phyloP scores from a whole-genome alignment of 1,140 invertebrate species.

The Amyelois transitella region DNA sequence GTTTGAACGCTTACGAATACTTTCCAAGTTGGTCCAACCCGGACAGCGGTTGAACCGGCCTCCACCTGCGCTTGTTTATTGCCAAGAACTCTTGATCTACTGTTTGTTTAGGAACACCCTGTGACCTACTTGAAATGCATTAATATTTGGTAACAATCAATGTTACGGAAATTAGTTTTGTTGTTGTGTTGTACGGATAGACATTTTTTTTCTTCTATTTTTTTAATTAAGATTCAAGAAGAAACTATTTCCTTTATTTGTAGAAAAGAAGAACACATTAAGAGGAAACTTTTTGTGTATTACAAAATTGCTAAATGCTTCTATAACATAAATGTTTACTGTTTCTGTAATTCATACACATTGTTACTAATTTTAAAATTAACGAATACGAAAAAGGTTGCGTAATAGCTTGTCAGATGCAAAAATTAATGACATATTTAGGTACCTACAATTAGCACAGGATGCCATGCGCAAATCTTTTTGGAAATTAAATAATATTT shows the following conservation, averaged over 20 bases:
- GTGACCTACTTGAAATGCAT: conserved; percentile 40
- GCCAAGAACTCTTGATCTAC: conserved; percentile 22
- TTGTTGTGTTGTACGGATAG: neutral
- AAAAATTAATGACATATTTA: too few relatives aligned
- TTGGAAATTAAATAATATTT: conserved; percentile 60
- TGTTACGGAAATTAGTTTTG: neutral
- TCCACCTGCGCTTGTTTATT: conserved; percentile 51
- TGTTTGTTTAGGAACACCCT: conserved; percentile 53
- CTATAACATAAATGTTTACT: too few relatives aligned
- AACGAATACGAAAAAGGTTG: too few relatives aligned
- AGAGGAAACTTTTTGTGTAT: too few relatives aligned
- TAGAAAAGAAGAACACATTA: too few relatives aligned
- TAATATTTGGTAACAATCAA: conserved; percentile 22
- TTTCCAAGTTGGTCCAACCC: conserved; percentile 43
- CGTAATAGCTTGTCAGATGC: too few relatives aligned
- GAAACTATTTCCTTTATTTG: too few relatives aligned
- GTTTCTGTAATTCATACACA: too few relatives aligned
- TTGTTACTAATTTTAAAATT: too few relatives aligned
- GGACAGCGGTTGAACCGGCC: conserved; percentile 36
- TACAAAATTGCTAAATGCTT: too few relatives aligned
- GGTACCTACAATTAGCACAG: neutral
- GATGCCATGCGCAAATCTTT: neutral
- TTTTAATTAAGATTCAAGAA: too few relatives aligned
- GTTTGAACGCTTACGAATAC: conserved; percentile 63
- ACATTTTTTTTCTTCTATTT: too few relatives aligned